Conservation (phyloP, 2,888 invertebrate species). For the Stictocephala bisonia region DNA sequence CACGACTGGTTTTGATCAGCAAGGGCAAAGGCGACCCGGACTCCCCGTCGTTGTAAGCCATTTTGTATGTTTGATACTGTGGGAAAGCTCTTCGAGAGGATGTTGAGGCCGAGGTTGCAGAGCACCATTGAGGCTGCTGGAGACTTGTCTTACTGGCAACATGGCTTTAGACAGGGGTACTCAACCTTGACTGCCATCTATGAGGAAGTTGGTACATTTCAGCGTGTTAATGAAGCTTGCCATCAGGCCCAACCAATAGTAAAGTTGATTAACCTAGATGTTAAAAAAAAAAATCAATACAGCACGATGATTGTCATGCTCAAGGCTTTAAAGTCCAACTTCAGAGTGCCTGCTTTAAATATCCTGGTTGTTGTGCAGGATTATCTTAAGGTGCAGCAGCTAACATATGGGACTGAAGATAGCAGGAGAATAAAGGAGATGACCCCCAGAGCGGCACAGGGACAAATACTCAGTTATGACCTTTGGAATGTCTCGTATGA, state of each 20-base stretch:
- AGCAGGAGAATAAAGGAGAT: too few species aligned
- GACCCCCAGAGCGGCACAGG: too few species aligned
- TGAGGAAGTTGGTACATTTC: constrained; percentile 43
- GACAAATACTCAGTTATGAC: too few species aligned
- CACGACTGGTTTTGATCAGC: constrained; percentile 50
- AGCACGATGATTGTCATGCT: constrained; percentile 52
- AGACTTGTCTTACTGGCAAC: constrained; percentile 50
- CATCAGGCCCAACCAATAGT: constrained; percentile 40
- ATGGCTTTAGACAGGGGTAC: constrained; percentile 51
- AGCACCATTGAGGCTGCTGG: constrained; percentile 51
- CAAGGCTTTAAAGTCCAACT: constrained; percentile 47
- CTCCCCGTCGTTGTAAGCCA: constrained; percentile 54
- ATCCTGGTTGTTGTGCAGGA: constrained; percentile 49
- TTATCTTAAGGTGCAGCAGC: constrained; percentile 51
- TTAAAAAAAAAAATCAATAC: constrained; percentile 55
- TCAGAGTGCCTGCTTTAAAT: constrained; percentile 45
- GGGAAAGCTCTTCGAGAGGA: constrained; percentile 58
- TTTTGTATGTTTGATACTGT: constrained; percentile 52
- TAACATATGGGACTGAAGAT: too few species aligned
- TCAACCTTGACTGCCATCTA: constrained; percentile 52
- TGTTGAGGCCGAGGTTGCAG: constrained; percentile 57
- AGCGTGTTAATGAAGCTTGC: constrained; percentile 2
- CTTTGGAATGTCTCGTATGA: too few species aligned
- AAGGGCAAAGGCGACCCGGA: constrained; percentile 54
- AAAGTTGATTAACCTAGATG: constrained; percentile 51